Evolutionary conservation across 2,113 vertebrate species (phyloP), one percentile per base, ranked within the genome.

Genomic region (Sorex fumeus): DNA sequence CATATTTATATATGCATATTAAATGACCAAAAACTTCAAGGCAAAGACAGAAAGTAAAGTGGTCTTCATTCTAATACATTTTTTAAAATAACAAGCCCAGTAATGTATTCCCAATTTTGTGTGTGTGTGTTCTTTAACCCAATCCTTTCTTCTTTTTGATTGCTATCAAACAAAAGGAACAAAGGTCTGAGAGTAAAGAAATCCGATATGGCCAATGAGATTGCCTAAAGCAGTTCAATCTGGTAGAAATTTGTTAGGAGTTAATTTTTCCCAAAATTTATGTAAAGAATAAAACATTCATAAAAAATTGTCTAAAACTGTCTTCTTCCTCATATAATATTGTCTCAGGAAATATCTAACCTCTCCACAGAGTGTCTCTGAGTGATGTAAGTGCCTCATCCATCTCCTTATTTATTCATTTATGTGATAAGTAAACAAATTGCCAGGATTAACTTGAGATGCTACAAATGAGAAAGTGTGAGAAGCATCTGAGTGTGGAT

Each of bases 401-500:
- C 6, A 10, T 74, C 57, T 21, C 18, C 57, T 23, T 23, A 60
- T 60, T 60, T 60, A 60, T 7, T 60, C 57, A 60, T 50, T 10
- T 10, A 2, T 77, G 34, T 69, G 83, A 53, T 70, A 94, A 90
- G 27, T 80, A 86, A 87, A 85, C 87, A 40, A 89, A 71, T 43
- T 71, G 21, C 27, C 75, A 90, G 25, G 45, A 86, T 66, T 47
- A 95, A 80, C 19, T 83, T 40, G 67, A 94, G 50, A 23, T 86
- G 60, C 4, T 2, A 80, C 47, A 72, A 67, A 69, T 76, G 69
- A 74, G 82, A 88, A 94, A 19, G 30, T 91, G 90, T 95, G 75
- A 90, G 36, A 18, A 91, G 67, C 28, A 66, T 75, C 47, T 92
- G 82, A 27, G 62, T 80, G 47, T 87, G 78, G 40, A 75, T 60